Base-by-base conservation (phyloP, 1,140 invertebrate genomes). In the Hyles vespertilio region DNA sequence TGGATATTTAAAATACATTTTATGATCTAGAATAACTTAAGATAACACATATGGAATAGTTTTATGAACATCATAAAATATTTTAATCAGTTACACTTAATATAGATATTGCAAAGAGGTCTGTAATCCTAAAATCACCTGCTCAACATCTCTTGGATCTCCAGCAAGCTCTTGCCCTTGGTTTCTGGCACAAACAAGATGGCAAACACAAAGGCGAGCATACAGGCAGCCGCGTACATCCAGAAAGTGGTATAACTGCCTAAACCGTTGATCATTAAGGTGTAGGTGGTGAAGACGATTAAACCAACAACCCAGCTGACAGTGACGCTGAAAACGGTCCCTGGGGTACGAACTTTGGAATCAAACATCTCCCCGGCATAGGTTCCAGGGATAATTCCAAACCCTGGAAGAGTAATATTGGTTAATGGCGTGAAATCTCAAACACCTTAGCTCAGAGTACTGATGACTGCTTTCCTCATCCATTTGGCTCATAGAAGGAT, bases 291-390 rank as follows among this genome's bases (percentile, higher is more conserved):
- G 5, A 65, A 64, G 49, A 79, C 12, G 11, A 54, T 53, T 43
- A 77, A 74, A 10, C 72, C 72, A 7, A 62, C 43, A 0, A 68
- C 5, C 70, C 70, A 75, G 8, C 51, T 53, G 0, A 69, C 3
- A 3, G 63, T 62, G 2, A 67, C 47, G 1, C 65, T 56, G 6
- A 74, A 34, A 0, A 69, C 59, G 0, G 62, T 61, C 2, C 70
- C 73, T 0, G 64, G 70, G 33, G 71, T 72, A 7, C 77, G 56
- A 0, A 70, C 69, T n/a, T 70, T 74, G 3, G 63, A 53, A 3
- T 58, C 61, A 52, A 74, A 80, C 70, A 80, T 68, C 50, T 80
- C 77, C 1, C 73, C 73, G 9, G 58, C 61, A 11, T 73, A 60
- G 1, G 70, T 65, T 33, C 63, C 60, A 3, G 77, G 77, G 12